A percentile compares a stretch with the other conserved stretches of the same genome.
Evolutionary conservation across 2,113 vertebrate genomes (phyloP).

Genomic region (Psophia crepitans): DNA sequence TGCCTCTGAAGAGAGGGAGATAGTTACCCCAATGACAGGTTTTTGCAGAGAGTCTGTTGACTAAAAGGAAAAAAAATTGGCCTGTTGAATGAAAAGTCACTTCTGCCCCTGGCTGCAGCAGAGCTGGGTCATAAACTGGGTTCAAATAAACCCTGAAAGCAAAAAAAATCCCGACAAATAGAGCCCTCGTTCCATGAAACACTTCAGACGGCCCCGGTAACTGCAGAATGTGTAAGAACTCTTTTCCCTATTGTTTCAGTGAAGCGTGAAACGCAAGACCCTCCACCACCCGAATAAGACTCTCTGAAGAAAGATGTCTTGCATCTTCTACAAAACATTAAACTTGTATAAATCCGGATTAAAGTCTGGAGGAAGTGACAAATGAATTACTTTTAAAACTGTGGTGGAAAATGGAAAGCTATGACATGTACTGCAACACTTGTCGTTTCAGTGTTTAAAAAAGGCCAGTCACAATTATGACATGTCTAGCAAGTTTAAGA

Average conservation of each 20-base stretch:
- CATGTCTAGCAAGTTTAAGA: background rate
- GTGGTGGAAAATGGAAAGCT: conserved; percentile 30
- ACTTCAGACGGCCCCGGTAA: background rate
- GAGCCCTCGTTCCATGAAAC: background rate
- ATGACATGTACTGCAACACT: background rate
- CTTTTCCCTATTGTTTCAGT: conserved; percentile 54
- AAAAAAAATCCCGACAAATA: background rate
- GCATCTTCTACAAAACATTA: conserved; percentile 27
- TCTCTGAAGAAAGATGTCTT: conserved; percentile 44
- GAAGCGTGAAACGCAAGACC: conserved; percentile 58
- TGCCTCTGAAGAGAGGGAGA: background rate
- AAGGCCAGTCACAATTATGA: background rate
- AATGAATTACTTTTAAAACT: conserved; percentile 11
- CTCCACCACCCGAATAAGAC: conserved; percentile 27
- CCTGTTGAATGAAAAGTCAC: background rate
- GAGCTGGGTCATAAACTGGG: background rate
- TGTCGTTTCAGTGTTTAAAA: background rate
- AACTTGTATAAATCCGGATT: conserved; percentile 17
- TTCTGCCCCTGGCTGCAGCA: background rate
- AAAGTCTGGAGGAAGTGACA: conserved; percentile 6
- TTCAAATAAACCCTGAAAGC: background rate
- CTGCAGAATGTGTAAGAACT: conserved; percentile 4
- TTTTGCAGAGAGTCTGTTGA: background rate
- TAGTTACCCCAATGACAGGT: background rate
- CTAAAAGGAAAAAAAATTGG: background rate